Conservation (phyloP, 1,140 invertebrate species). For the Drosophila grimshawi region DNA sequence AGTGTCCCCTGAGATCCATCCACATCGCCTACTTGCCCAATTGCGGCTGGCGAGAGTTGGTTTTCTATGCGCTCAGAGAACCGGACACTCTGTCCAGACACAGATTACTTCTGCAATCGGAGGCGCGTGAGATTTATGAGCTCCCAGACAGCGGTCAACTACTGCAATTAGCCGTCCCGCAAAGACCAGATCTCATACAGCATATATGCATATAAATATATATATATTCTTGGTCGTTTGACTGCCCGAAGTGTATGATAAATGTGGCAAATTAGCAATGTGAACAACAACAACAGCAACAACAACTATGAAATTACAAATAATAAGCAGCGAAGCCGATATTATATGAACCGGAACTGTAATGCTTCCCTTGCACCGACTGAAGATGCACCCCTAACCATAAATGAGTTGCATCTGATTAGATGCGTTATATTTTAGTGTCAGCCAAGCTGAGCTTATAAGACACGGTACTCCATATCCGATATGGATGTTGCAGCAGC, state of each 20-base stretch:
- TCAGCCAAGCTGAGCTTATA: too few relatives aligned
- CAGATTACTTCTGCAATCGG: slow-evolving; percentile 54
- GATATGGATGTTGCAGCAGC: too few relatives aligned
- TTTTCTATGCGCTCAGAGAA: slow-evolving; percentile 53
- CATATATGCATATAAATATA: slow-evolving; percentile 11
- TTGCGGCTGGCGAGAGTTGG: slow-evolving; percentile 30
- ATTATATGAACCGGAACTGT: slow-evolving; percentile 29
- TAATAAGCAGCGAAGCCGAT: neutral
- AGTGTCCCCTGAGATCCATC: slow-evolving; percentile 2
- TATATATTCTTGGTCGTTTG: neutral
- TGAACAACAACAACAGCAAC: slow-evolving; percentile 6
- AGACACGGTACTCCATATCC: too few relatives aligned
- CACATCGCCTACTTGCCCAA: slow-evolving; percentile 25
- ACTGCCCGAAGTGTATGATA: slow-evolving; percentile 55
- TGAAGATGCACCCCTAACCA: neutral
- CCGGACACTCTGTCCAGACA: slow-evolving; percentile 41
- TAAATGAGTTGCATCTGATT: neutral
- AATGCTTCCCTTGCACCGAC: neutral
- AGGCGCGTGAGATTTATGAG: slow-evolving; percentile 77
- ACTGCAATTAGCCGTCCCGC: slow-evolving; percentile 58
- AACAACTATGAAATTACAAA: neutral
- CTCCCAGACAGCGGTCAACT: slow-evolving; percentile 31
- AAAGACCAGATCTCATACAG: slow-evolving; percentile 44
- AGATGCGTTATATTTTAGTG: neutral
- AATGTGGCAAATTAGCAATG: slow-evolving; percentile 70